Percentiles rank a stretch among this genome's conserved stretches.
These are phyloP conservation scores for Percina caprodes DNA, from an alignment of 2,113 vertebrate species.

Conservation along the genomic window DNA sequence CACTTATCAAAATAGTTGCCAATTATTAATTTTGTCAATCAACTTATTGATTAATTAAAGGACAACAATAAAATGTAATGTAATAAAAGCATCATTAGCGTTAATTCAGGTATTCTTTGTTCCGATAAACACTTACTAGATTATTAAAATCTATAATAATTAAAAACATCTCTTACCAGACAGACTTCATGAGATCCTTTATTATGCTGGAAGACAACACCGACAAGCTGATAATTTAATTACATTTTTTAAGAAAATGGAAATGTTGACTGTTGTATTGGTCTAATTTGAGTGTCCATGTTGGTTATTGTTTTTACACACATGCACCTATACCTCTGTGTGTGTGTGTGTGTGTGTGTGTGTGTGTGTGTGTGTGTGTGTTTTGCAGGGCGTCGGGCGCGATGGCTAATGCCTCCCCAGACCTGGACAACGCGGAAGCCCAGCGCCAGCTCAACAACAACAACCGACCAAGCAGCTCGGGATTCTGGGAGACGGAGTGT, in stretches of 20 bases:
- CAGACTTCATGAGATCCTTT: neutral
- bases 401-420: slow-evolving; percentile 90
- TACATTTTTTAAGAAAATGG: too few species aligned
- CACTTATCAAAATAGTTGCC: neutral
- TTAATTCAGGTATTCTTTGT: neutral
- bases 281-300: too few species aligned
- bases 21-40: neutral
- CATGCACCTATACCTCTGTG: too few species aligned
- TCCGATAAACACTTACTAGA: neutral
- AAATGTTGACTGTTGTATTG: neutral
- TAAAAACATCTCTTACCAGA: too few species aligned
- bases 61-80: neutral
- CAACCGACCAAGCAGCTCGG: slow-evolving; percentile 84
- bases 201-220: neutral
- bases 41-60: neutral
- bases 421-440: slow-evolving; percentile 92
- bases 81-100: neutral
- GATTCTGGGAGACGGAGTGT: slow-evolving; percentile 87
- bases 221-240: neutral
- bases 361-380: slow-evolving; percentile 16
- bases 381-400: slow-evolving; percentile 70
- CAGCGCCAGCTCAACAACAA: slow-evolving; percentile 91
- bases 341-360: too few species aligned
- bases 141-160: too few species aligned
- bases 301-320: too few species aligned